A percentile compares a stretch with the other conserved stretches of the same genome.
phyloP scores from a whole-genome alignment of 53 echinoderm and acorn worm species.

The Henricia sp. region DNA sequence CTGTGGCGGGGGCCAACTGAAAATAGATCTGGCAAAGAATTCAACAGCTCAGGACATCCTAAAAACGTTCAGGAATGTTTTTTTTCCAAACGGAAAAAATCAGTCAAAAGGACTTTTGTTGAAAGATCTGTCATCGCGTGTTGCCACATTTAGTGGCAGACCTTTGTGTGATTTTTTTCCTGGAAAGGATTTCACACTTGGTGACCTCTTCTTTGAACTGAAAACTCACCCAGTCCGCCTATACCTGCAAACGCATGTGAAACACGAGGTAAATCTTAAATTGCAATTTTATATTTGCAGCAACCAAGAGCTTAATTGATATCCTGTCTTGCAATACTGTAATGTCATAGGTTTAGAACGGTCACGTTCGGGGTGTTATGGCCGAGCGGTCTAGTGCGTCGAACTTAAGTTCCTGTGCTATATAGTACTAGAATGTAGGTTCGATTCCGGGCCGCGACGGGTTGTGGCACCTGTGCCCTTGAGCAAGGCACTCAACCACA shows the following conservation, averaged over 20 bases:
- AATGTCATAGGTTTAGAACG: too few species aligned
- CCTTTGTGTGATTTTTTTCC: not conserved
- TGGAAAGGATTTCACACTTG: not conserved
- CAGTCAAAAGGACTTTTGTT: not conserved
- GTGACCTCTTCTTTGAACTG: not conserved
- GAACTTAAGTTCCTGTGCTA: too few species aligned
- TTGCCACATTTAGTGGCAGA: not conserved
- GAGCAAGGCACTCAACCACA: too few species aligned
- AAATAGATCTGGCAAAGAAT: not conserved
- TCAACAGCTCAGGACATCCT: not conserved
- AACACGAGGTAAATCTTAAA: not conserved
- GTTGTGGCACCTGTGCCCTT: too few species aligned
- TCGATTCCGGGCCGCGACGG: too few species aligned
- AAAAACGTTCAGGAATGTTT: not conserved
- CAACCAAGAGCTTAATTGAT: too few species aligned
- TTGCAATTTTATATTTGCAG: too few species aligned
- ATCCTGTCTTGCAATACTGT: too few species aligned
- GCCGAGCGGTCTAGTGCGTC: too few species aligned
- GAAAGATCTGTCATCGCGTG: not conserved
- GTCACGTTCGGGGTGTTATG: too few species aligned
- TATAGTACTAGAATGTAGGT: too few species aligned
- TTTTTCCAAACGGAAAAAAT: slow-evolving; percentile 3
- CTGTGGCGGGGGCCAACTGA: not conserved
- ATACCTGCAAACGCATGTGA: not conserved
- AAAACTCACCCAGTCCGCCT: slow-evolving; percentile 20